Percentiles rank a stretch among this genome's conserved stretches.
Conservation (phyloP, 2,888 invertebrate species). For the Bruchidius siliquastri region DNA sequence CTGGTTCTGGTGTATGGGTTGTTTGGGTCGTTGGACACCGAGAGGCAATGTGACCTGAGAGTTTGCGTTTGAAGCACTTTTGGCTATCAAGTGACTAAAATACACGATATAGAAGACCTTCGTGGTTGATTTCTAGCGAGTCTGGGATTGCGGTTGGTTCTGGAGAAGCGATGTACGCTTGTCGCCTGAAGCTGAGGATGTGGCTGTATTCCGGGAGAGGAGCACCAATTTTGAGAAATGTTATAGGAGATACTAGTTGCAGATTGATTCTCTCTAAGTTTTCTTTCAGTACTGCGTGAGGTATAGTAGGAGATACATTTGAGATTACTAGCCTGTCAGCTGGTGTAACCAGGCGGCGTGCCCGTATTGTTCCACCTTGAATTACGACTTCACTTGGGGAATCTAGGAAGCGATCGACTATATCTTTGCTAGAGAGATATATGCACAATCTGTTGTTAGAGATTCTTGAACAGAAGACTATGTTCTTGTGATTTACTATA, state of each 20-base stretch:
- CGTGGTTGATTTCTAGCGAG: slow-evolving; percentile 13
- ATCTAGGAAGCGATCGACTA: slow-evolving; percentile 18
- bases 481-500: slow-evolving; percentile 12
- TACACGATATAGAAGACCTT: slow-evolving; percentile 17
- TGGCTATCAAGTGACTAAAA: slow-evolving; percentile 15
- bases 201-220: slow-evolving; percentile 15
- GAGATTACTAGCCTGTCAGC: slow-evolving; percentile 26
- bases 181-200: slow-evolving; percentile 25
- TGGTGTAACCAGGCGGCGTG: slow-evolving; percentile 20
- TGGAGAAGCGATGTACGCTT: slow-evolving; percentile 18
- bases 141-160: slow-evolving; percentile 5
- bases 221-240: slow-evolving; percentile 24
- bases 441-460: slow-evolving; percentile 23
- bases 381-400: slow-evolving; percentile 11
- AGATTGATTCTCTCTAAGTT: slow-evolving; percentile 16
- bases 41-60: slow-evolving; percentile 19
- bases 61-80: slow-evolving; percentile 21
- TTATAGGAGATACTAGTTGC: slow-evolving; percentile 18
- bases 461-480: slow-evolving; percentile 18
- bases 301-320: slow-evolving; percentile 26
- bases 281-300: slow-evolving; percentile 17
- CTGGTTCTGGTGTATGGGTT: too few relatives aligned
- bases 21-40: slow-evolving; percentile 10
- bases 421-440: slow-evolving; percentile 13
- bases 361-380: slow-evolving; percentile 8